Evolutionary conservation across 1,140 invertebrate species (phyloP).

Genomic region (Lethrus apterus): DNA sequence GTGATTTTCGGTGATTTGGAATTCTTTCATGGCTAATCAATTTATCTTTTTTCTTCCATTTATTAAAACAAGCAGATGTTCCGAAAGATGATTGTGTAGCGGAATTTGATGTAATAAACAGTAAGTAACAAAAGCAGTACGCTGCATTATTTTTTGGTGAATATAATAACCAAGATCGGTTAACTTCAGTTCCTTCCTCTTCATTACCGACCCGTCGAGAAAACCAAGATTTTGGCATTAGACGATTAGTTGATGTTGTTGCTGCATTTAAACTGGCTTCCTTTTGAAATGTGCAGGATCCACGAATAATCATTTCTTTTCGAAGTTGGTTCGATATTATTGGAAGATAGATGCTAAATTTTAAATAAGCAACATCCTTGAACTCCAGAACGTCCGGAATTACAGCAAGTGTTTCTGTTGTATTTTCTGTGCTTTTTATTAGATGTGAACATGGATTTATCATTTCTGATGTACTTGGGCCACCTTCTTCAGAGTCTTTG

Average conservation of each 20-base stretch:
- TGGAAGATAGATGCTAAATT: slow-evolving; percentile 4
- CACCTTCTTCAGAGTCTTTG: background rate
- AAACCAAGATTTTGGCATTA: slow-evolving; percentile 7
- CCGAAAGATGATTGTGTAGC: no score
- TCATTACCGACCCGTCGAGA: slow-evolving; percentile 2
- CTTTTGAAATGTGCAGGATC: slow-evolving; percentile 3
- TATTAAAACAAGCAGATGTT: no score
- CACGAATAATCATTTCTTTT: slow-evolving; percentile 14
- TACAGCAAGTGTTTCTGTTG: background rate
- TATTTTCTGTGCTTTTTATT: background rate
- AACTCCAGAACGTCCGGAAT: background rate
- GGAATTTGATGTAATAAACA: slow-evolving; percentile 1
- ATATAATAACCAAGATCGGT: slow-evolving; percentile 8
- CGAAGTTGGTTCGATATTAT: slow-evolving; percentile 9
- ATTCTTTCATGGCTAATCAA: slow-evolving; percentile 3
- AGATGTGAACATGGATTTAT: background rate
- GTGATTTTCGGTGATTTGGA: slow-evolving; percentile 4
- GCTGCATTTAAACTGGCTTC: background rate
- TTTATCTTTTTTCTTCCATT: slow-evolving; percentile 1
- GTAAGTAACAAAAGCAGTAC: slow-evolving; percentile 5
- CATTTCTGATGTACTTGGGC: background rate
- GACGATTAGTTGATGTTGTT: background rate
- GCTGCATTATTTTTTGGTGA: slow-evolving; percentile 2
- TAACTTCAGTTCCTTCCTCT: slow-evolving; percentile 8
- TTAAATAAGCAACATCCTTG: slow-evolving; percentile 3